Conservation (phyloP, 2,113 vertebrate genomes). For the Apodemus sylvaticus region DNA sequence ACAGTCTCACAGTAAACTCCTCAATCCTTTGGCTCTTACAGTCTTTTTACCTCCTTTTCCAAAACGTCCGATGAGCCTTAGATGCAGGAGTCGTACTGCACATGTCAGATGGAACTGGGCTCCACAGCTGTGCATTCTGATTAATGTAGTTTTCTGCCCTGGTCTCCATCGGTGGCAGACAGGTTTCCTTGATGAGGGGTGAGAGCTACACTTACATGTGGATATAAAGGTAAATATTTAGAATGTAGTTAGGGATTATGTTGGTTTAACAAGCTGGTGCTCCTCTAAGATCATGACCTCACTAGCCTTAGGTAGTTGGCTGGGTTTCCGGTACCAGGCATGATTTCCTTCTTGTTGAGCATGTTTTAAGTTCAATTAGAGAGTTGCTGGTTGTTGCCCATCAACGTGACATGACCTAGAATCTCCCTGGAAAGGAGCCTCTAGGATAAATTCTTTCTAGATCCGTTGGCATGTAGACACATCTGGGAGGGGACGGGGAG, state of each 20-base stretch:
- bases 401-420: not conserved
- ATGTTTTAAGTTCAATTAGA: not conserved
- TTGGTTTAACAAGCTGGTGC: not conserved
- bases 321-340: not conserved
- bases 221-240: not conserved
- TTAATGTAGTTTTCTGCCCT: not conserved
- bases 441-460: not conserved
- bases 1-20: not conserved
- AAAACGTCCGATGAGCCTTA: not conserved
- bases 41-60: not conserved
- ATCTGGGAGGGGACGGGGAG: not conserved
- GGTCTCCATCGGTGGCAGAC: not conserved
- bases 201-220: not conserved
- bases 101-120: not conserved
- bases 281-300: not conserved
- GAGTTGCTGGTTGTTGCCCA: not conserved
- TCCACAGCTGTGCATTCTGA: not conserved
- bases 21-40: not conserved
- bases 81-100: no score
- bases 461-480: not conserved
- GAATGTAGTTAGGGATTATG: not conserved
- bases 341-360: not conserved
- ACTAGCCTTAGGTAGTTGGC: not conserved
- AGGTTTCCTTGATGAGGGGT: not conserved
- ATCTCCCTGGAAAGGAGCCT: not conserved